These are phyloP conservation scores for Bergia puertoricense DNA, from an alignment of 92 coral and sea anemone genomes.

Conservation along the genomic window DNA sequence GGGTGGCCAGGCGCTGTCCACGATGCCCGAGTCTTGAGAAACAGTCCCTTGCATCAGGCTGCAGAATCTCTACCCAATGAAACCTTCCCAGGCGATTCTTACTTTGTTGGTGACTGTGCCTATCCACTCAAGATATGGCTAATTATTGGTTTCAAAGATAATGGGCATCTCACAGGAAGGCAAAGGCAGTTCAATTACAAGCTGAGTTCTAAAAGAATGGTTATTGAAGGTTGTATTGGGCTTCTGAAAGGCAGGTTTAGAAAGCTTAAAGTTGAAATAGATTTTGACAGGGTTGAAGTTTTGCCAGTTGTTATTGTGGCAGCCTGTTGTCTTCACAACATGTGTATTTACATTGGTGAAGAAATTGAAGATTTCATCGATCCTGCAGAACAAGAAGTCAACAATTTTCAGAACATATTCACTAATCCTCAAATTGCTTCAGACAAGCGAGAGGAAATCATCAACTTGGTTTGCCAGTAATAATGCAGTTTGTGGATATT, in stretches of 20 bases:
- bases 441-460: conserved; percentile 7
- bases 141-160: conserved; percentile 53
- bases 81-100: conserved; percentile 40
- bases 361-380: conserved; percentile 45
- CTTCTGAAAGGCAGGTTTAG: conserved; percentile 57
- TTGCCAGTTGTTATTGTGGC: conserved; percentile 42
- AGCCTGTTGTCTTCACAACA: conserved; percentile 50
- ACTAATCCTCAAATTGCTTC: conserved; percentile 28
- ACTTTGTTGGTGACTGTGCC: conserved; percentile 50
- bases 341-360: conserved; percentile 42
- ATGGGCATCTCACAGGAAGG: conserved; percentile 53
- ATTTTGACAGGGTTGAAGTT: conserved; percentile 51
- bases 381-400: conserved; percentile 32
- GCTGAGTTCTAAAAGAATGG: conserved; percentile 56
- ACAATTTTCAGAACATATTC: conserved; percentile 45
- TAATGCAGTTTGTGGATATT: not conserved
- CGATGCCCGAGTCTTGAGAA: conserved; percentile 48
- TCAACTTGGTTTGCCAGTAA: conserved; percentile 13
- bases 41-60: conserved; percentile 44
- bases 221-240: conserved; percentile 57
- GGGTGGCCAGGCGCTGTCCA: conserved; percentile 56
- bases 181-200: conserved; percentile 52
- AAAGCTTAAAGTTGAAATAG: conserved; percentile 58
- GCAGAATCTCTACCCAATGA: conserved; percentile 40
- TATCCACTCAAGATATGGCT: conserved; percentile 51